Conservation (phyloP, 2,113 vertebrate species). For the Catharus minimus region DNA sequence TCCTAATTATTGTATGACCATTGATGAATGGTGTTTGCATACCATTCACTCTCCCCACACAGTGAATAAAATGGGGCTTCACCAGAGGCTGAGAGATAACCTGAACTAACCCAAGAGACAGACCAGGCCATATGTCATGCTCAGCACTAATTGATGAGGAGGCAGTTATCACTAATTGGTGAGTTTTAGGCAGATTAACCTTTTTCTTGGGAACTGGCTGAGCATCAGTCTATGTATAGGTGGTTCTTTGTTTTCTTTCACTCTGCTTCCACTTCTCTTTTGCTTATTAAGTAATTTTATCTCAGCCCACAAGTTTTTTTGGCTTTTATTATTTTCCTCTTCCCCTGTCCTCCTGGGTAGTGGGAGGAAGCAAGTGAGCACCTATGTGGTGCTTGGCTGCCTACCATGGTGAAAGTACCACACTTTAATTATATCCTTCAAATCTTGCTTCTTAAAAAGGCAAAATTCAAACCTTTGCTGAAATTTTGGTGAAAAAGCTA, state of each 20-base stretch:
- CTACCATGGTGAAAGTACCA: not conserved
- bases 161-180: no score
- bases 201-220: not conserved
- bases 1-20: not conserved
- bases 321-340: not conserved
- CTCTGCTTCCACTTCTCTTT: not conserved
- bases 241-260: not conserved
- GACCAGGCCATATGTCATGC: not conserved
- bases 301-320: not conserved
- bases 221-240: accelerated
- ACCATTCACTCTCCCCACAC: not conserved
- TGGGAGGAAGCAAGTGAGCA: not conserved
- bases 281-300: not conserved
- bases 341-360: not conserved
- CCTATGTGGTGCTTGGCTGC: not conserved
- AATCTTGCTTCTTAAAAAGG: not conserved
- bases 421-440: not conserved
- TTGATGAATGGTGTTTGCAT: not conserved
- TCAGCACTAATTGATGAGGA: not conserved
- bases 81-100: not conserved
- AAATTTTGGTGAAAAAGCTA: not conserved
- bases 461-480: not conserved
- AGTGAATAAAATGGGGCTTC: not conserved
- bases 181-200: not conserved
- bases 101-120: not conserved